Evolutionary conservation across 2,888 invertebrate genomes (phyloP).

Genomic region (Sarcophaga variegata): DNA sequence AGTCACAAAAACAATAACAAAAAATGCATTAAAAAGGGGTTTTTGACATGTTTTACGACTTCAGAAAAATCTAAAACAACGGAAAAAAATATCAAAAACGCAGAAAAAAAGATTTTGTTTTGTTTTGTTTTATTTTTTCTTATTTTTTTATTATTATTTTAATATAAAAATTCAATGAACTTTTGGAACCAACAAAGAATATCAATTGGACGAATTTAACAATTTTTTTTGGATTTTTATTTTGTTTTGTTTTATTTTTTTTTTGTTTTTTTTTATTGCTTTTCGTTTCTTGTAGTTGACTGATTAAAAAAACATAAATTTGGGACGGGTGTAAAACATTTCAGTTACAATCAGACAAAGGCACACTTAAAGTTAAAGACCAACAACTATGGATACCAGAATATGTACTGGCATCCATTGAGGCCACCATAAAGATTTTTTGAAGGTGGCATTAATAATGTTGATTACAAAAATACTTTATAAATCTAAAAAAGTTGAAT

Average conservation of each 20-base stretch:
- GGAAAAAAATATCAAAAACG: conserved; percentile 47
- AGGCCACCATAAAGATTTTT: conserved; percentile 15
- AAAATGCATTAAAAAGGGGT: conserved; percentile 50
- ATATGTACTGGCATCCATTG: conserved; percentile 39
- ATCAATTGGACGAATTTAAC: conserved; percentile 39
- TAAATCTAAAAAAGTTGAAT: neutral
- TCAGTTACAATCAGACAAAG: neutral
- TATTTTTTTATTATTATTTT: neutral
- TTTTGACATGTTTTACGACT: conserved; percentile 64
- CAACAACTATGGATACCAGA: conserved; percentile 38
- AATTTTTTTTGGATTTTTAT: neutral
- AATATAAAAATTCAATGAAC: conserved; percentile 56
- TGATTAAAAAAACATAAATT: conserved; percentile 40
- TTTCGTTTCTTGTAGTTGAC: conserved; percentile 4
- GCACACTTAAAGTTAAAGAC: neutral
- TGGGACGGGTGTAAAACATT: conserved; percentile 23
- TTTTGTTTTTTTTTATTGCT: conserved; percentile 6
- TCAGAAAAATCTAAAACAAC: conserved; percentile 59
- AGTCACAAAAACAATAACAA: neutral
- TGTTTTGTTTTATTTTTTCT: neutral
- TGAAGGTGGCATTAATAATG: neutral
- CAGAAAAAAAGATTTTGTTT: conserved; percentile 50
- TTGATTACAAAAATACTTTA: neutral
- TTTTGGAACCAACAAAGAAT: conserved; percentile 59
- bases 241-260: neutral